Base-by-base conservation (phyloP, 1,140 invertebrate genomes). In the Brachionus rubens region DNA sequence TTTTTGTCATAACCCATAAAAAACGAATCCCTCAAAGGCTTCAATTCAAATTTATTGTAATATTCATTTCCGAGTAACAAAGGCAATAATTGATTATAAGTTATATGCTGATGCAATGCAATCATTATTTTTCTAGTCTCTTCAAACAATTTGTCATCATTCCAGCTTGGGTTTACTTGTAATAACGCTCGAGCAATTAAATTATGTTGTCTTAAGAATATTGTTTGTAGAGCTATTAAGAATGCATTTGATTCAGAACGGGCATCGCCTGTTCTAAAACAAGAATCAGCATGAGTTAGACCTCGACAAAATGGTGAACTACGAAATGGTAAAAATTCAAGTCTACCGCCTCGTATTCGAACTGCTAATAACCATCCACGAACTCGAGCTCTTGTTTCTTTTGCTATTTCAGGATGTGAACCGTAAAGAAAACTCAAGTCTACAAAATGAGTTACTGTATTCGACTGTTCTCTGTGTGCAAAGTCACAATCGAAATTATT, bases 1-100 rank as follows among this genome's bases (percentile, higher is more conserved):
- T 88, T 85, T 0, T 91, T 87, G 78, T 96, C 85, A 82, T 98
- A 98, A 9, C 90, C 91, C 41, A 85, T 82, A 19, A 54, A 72
- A 62, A 46, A 76, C 10, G 10, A 33, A 26, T 36, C 21, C 6
- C 21, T n/a, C 79, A 96, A 97, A n/a, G 72, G 19, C 86, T 78
- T 0, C 91, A 91, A 14, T 97, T 81, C 80, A 90, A 86, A 65
- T 30, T 54, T 47, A 50, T 41, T 26, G 36, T 48, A 26, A 14
- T 24, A 1, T 24, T 62, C 40, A 26, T 7, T 46, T 47, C 94
- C 94, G 4, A 97, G 86, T 5, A 97, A 84, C 80, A 96, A 92
- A 16, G 94, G 94, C 65, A 98, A 84, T 83, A 93, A 98, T 85
- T 97, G 93, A 80, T 93, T 94, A 84, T 90, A 96, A 0, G 92